These are phyloP conservation scores for Phrynocephalus versicolor DNA, from an alignment of 2,113 vertebrate species.

Conservation along the genomic window DNA sequence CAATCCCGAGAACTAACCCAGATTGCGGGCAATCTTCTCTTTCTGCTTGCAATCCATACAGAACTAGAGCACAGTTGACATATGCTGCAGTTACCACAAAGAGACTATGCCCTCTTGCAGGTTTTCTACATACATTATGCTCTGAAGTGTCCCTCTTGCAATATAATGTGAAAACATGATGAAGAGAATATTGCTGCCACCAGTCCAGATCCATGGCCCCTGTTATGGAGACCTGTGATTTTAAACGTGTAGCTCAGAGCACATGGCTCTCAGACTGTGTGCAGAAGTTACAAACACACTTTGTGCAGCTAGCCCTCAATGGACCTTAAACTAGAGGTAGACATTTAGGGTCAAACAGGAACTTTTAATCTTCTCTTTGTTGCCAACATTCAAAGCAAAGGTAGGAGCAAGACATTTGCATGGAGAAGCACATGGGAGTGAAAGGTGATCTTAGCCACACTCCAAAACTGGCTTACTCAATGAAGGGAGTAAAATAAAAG, in stretches of 20 bases:
- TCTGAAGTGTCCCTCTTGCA: neutral
- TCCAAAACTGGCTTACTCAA: neutral
- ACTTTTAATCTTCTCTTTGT: neutral
- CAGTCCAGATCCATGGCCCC: too few species aligned
- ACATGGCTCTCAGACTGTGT: too few species aligned
- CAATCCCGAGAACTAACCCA: neutral
- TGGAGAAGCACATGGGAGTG: neutral
- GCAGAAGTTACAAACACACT: neutral
- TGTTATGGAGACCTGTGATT: too few species aligned
- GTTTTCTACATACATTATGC: too few species aligned
- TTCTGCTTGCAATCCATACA: neutral
- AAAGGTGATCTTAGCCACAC: neutral
- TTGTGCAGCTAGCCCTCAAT: too few species aligned
- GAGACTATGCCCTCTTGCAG: neutral
- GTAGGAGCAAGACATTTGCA: neutral
- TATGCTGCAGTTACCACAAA: neutral
- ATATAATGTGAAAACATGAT: neutral
- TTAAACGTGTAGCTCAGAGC: too few species aligned
- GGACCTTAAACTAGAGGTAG: neutral
- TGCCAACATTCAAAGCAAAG: neutral
- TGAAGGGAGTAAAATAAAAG: too few species aligned
- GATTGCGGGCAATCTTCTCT: neutral
- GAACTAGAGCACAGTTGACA: neutral
- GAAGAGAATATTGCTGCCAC: neutral
- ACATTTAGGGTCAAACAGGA: neutral